Percentiles rank a stretch among this genome's conserved stretches.
Conservation (phyloP, 2,113 vertebrate genomes). For the Protobothrops flavoviridis region DNA sequence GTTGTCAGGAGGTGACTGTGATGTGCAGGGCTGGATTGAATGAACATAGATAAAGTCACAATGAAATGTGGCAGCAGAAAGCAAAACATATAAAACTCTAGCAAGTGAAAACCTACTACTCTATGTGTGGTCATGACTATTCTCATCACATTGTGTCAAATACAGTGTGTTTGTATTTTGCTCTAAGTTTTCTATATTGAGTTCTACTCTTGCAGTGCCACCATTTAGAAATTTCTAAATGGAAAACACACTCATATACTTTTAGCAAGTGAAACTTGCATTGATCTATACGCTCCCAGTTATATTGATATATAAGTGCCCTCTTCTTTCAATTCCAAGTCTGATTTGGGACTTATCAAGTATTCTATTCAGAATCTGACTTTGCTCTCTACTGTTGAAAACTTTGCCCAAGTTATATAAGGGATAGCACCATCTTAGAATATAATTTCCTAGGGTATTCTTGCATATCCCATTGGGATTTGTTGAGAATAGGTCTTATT, state of each 20-base stretch:
- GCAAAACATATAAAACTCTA: conserved; percentile 59
- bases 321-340: neutral
- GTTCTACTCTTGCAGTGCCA: neutral
- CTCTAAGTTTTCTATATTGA: neutral
- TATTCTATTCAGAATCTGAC: neutral
- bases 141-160: conserved; percentile 3
- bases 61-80: conserved; percentile 63
- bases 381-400: neutral
- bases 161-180: conserved; percentile 11
- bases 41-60: conserved; percentile 68
- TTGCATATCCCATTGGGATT: neutral
- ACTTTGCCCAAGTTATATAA: neutral
- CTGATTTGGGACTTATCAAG: neutral
- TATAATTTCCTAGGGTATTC: neutral
- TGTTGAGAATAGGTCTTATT: neutral
- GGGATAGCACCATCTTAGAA: neutral
- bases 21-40: conserved; percentile 67
- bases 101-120: conserved; percentile 48
- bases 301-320: neutral
- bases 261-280: neutral
- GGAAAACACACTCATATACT: too few relatives aligned
- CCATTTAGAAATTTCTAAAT: neutral
- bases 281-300: neutral
- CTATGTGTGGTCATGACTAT: conserved; percentile 56
- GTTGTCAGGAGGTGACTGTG: conserved; percentile 72